These are phyloP conservation scores for Pollachius pollachius DNA, from an alignment of 2,113 vertebrate genomes.

Conservation along the genomic window DNA sequence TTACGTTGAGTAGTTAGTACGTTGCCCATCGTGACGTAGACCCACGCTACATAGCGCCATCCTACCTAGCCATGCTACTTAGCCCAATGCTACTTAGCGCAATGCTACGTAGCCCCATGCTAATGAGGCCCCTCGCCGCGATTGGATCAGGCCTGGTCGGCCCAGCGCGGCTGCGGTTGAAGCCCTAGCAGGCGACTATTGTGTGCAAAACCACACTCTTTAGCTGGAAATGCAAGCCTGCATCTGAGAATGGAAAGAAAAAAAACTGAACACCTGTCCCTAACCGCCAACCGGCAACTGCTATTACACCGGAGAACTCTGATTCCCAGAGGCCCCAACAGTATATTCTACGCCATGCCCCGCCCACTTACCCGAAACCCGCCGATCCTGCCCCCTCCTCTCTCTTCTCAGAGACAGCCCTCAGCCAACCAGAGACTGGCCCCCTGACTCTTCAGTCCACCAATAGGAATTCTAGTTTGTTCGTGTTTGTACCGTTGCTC, in stretches of 20 bases:
- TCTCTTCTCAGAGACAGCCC: slow-evolving; percentile 11
- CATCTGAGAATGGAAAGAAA: background rate
- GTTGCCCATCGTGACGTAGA: background rate
- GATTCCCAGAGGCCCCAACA: slow-evolving; percentile 43
- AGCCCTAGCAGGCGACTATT: too few relatives aligned
- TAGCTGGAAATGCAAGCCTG: too few relatives aligned
- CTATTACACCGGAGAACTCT: slow-evolving; percentile 47
- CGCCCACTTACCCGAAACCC: background rate
- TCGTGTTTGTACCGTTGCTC: slow-evolving; percentile 57
- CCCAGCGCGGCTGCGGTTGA: background rate
- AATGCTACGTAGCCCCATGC: too few relatives aligned
- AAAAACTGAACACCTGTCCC: slow-evolving; percentile 36
- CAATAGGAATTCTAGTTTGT: slow-evolving; percentile 68
- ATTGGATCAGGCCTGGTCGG: background rate
- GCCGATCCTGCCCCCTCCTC: slow-evolving; percentile 30
- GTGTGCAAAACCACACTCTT: too few relatives aligned
- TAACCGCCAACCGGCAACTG: slow-evolving; percentile 42
- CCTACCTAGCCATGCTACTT: too few relatives aligned
- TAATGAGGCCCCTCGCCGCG: background rate
- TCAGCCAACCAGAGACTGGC: slow-evolving; percentile 56
- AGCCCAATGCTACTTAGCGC: too few relatives aligned
- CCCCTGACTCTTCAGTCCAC: slow-evolving; percentile 56
- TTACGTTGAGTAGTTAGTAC: background rate
- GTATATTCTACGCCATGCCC: slow-evolving; percentile 29
- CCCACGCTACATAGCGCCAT: too few relatives aligned